Percentiles rank a stretch among this genome's conserved stretches.
phyloP scores from a whole-genome alignment of 2,888 invertebrate genomes.

The Drosophila incognita region DNA sequence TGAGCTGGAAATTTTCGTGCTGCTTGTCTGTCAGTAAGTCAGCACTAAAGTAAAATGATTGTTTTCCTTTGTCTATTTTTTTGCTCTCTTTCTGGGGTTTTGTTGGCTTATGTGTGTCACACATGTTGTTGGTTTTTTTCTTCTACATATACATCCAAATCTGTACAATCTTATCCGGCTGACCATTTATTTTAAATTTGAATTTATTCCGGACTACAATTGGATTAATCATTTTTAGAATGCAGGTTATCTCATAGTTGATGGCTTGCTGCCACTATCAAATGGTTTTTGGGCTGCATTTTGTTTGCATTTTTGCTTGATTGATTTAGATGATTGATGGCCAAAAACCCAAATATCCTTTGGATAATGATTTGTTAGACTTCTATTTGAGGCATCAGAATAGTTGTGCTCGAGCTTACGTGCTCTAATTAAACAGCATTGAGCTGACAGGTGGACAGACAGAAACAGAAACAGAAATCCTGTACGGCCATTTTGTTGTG shows the following conservation, averaged over 20 bases:
- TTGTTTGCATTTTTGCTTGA: slow-evolving; percentile 6
- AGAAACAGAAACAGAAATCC: slow-evolving; percentile 32
- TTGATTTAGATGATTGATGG: slow-evolving; percentile 45
- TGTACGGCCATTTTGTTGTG: slow-evolving; percentile 25
- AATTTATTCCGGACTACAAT: not conserved
- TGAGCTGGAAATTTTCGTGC: slow-evolving; percentile 63
- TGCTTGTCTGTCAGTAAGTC: slow-evolving; percentile 65
- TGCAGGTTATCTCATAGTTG: not conserved
- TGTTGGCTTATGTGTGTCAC: slow-evolving; percentile 39
- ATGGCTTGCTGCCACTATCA: not conserved
- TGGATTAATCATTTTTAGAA: not conserved
- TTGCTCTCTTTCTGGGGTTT: slow-evolving; percentile 17
- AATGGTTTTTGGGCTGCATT: not conserved
- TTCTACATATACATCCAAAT: not conserved
- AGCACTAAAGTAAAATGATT: slow-evolving; percentile 28
- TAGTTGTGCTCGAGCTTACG: slow-evolving; percentile 15
- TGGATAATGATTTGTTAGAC: not conserved
- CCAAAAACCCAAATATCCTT: not conserved
- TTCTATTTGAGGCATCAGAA: not conserved
- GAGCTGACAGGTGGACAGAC: slow-evolving; percentile 11
- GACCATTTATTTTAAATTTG: not conserved
- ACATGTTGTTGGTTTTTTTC: slow-evolving; percentile 50
- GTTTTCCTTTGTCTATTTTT: slow-evolving; percentile 21
- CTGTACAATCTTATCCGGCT: not conserved
- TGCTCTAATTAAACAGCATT: slow-evolving; percentile 58